Base-by-base conservation (phyloP, 1,140 invertebrate genomes). In the Physella acuta region DNA sequence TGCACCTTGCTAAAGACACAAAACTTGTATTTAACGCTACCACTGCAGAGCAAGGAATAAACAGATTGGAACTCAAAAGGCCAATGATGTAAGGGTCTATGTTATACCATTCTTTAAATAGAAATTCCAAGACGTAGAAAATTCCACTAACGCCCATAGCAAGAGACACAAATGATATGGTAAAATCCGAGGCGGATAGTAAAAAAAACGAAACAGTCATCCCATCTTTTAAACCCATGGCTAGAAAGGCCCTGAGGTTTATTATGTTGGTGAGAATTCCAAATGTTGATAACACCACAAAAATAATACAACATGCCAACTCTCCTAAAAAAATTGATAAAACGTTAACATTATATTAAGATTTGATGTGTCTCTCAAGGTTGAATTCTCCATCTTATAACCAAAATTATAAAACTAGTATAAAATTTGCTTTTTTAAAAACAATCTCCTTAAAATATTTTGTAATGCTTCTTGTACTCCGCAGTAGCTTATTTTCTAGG, bases 221-320 rank as follows among this genome's bases (percentile, higher is more conserved):
- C 1, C 62, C 62, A n/a, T 65, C 62, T 11, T n/a, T 30, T 2
- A 53, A n/a, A n/a, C 62, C 62, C 49, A 65, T 65, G n/a, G 11
- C 20, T 20, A 53, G 51, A 34, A 65, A 65, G 11, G 49, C 53
- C 36, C 31, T 65, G 39, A 65, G 33, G 62, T 52, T 65, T 3
- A 65, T 52, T 14, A 34, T 34, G 49, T 65, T 65, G 37, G 62
- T 24, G 1, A 51, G 16, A 5, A 65, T 34, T 30, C 62, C 62
- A 2, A 65, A 1, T 8, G 53, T 0, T 2, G 62, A 65, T n/a
- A 65, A 51, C 16, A 51, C 37, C 1, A 30, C 16, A 20, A 30
- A 24, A 14, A 62, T 24, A 1, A 62, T 26, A 16, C 24, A 5
- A n/a, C 20, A 4, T 0, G n/a, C n/a, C n/a, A n/a, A n/a, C n/a